A percentile compares a stretch with the other conserved stretches of the same genome.
Evolutionary conservation across 2,797 vertebrate species (phyloP).

Genomic region (Bryconaethiops microstoma): DNA sequence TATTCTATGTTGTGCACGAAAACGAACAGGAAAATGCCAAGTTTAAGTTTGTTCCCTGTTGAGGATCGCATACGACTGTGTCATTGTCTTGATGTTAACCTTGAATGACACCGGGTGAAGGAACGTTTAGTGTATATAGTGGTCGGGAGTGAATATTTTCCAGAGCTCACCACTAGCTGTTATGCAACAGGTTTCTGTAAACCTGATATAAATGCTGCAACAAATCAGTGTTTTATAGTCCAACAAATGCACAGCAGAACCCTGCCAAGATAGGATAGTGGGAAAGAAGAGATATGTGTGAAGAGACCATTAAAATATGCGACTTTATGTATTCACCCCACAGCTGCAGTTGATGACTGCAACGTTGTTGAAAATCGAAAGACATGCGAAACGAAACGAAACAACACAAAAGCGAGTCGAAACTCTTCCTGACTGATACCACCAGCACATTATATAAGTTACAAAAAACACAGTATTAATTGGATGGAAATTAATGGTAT

Average conservation of each 20-base stretch:
- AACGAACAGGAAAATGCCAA: no score
- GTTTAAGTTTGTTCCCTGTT: no score
- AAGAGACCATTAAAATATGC: no score
- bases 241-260: background rate
- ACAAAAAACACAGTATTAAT: background rate
- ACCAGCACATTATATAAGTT: background rate
- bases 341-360: background rate
- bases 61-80: no score
- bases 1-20: no score
- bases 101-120: background rate
- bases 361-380: background rate
- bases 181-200: background rate
- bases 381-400: background rate
- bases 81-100: background rate
- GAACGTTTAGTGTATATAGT: background rate
- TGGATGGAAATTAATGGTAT: background rate
- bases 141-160: background rate
- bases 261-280: background rate
- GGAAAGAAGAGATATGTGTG: background rate
- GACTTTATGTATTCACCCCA: background rate
- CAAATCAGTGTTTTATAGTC: background rate
- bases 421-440: background rate
- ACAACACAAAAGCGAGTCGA: background rate
- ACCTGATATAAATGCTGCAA: background rate
- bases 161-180: background rate